Percentiles rank a stretch among this genome's conserved stretches.
Evolutionary conservation across 92 coral and sea anemone genomes (phyloP).

Genomic region (Parazoanthus swiftii): DNA sequence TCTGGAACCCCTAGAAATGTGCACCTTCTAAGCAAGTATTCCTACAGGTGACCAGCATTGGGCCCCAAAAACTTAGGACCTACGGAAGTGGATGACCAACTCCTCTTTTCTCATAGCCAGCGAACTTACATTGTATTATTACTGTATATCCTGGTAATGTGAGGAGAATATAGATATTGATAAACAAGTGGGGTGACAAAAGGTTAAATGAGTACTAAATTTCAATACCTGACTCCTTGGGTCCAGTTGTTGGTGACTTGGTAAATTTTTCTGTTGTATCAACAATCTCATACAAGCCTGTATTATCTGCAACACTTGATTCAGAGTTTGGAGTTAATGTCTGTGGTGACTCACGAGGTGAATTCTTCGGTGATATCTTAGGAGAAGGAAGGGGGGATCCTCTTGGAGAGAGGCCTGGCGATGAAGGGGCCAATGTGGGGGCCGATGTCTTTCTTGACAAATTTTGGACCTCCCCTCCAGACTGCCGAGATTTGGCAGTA

Average conservation of each 20-base stretch:
- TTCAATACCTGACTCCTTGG: conserved; percentile 27
- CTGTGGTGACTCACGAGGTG: not conserved
- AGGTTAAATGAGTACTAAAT: not conserved
- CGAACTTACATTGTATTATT: no score
- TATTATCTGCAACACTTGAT: conserved; percentile 6
- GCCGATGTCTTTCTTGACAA: conserved; percentile 7
- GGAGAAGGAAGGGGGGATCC: conserved; percentile 27
- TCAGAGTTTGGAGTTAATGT: conserved; percentile 36
- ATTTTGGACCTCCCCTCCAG: not conserved
- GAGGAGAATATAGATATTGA: no score
- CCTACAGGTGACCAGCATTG: no score
- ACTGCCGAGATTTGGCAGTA: not conserved
- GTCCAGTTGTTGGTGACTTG: not conserved
- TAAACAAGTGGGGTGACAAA: no score
- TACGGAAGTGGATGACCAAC: no score
- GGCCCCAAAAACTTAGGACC: no score
- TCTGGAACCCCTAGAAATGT: no score
- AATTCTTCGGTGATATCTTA: not conserved
- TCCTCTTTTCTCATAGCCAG: no score
- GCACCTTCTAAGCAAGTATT: no score
- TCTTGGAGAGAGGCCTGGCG: not conserved
- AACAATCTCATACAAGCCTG: conserved; percentile 34
- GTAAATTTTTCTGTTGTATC: conserved; percentile 5
- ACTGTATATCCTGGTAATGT: no score
- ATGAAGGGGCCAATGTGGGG: not conserved